Percentiles rank a stretch among this genome's conserved stretches.
phyloP scores from a whole-genome alignment of 2,888 invertebrate species.

The Nemotelus nigrinus region DNA sequence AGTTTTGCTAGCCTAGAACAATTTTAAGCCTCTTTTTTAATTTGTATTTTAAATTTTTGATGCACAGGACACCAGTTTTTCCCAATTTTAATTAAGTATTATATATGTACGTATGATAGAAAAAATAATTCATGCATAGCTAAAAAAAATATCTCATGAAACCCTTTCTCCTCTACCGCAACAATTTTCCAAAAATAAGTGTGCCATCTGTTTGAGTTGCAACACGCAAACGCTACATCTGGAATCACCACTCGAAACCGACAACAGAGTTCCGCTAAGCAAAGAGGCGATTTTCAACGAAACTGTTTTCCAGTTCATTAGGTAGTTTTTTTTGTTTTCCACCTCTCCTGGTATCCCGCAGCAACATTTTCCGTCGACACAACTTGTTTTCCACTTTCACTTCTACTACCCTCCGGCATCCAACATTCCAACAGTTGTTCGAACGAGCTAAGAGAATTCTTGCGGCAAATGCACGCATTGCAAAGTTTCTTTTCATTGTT shows the following conservation, averaged over 20 bases:
- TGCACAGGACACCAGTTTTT: no score
- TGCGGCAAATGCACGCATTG: conserved; percentile 27
- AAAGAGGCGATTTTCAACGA: conserved; percentile 5
- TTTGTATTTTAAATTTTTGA: no score
- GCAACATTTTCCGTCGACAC: neutral
- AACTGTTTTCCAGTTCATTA: conserved; percentile 38
- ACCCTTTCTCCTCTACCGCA: neutral
- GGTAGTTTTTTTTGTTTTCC: conserved; percentile 25
- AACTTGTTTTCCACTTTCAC: conserved; percentile 13
- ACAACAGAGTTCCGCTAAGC: neutral
- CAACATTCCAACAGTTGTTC: no score
- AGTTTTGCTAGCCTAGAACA: no score
- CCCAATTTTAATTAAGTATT: no score
- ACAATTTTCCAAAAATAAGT: neutral
- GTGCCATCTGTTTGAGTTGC: conserved; percentile 35
- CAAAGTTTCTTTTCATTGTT: conserved; percentile 12
- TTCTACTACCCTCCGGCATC: neutral
- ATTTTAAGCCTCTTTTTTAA: no score
- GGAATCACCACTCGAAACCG: neutral
- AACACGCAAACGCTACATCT: neutral
- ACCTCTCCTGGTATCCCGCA: neutral
- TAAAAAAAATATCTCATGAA: neutral
- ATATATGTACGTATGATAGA: no score
- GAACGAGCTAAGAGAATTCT: neutral
- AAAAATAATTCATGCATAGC: no score